These are phyloP conservation scores for Peromyscus polionotus DNA, from an alignment of 2,113 vertebrate genomes.

Conservation along the genomic window DNA sequence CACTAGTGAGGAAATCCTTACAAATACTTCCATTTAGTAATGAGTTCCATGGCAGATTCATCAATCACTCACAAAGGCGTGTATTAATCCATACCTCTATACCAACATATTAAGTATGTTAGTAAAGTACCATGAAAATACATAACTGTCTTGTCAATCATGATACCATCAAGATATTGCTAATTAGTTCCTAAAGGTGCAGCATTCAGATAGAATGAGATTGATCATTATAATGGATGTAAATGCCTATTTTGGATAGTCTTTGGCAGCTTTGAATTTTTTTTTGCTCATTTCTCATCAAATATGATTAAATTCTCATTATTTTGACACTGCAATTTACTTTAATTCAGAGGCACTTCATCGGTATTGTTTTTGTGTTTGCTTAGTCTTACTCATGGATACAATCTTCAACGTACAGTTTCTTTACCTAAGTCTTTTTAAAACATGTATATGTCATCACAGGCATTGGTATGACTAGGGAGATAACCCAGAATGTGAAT, in stretches of 20 bases:
- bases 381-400: background rate
- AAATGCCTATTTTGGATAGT: conserved; percentile 14
- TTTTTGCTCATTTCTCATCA: background rate
- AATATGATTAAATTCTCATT: background rate
- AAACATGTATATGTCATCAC: background rate
- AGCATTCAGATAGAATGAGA: background rate
- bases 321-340: conserved; percentile 5
- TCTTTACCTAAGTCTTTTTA: background rate
- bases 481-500: background rate
- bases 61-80: background rate
- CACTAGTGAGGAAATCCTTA: background rate
- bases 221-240: background rate
- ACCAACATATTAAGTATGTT: background rate
- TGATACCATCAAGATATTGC: background rate
- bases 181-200: background rate
- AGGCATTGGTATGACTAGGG: background rate
- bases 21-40: background rate
- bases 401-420: background rate
- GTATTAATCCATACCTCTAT: background rate
- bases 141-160: background rate
- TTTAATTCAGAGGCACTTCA: background rate
- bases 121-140: conserved; percentile 9
- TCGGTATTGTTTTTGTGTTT: background rate
- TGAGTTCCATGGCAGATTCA: background rate
- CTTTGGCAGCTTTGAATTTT: background rate